These are phyloP conservation scores for Teleiodes luculella DNA, from an alignment of 2,888 invertebrate genomes.

Conservation along the genomic window DNA sequence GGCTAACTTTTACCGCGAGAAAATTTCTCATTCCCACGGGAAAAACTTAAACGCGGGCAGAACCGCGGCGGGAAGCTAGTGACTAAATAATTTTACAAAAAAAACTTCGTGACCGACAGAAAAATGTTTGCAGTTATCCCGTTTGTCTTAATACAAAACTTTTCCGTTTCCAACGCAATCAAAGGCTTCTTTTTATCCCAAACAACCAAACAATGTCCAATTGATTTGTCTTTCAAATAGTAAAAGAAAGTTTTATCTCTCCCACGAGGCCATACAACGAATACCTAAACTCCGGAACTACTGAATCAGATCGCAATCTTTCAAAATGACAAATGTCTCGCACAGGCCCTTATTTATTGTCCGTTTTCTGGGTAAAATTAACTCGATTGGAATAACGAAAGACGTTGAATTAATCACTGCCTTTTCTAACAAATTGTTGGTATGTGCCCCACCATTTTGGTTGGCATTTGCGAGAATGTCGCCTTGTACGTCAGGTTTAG, in stretches of 20 bases:
- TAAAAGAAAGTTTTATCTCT: conserved; percentile 27
- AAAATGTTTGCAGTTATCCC: too few species aligned
- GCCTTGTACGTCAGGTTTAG: not conserved
- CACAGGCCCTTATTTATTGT: conserved; percentile 54
- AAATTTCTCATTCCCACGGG: too few species aligned
- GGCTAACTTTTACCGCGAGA: too few species aligned
- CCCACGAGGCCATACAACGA: conserved; percentile 1
- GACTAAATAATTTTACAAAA: too few species aligned
- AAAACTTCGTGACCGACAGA: too few species aligned
- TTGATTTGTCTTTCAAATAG: conserved; percentile 1
- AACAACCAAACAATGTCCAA: too few species aligned
- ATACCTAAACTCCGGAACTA: conserved; percentile 40
- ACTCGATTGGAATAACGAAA: conserved; percentile 64
- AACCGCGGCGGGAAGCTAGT: too few species aligned
- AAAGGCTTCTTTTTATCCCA: not conserved
- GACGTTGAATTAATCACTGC: conserved; percentile 62
- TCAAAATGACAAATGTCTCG: conserved; percentile 61
- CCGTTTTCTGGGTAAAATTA: conserved; percentile 57
- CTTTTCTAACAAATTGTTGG: conserved; percentile 61
- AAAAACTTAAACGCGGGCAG: too few species aligned
- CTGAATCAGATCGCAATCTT: conserved; percentile 64
- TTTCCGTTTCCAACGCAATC: not conserved
- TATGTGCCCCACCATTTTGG: conserved; percentile 44
- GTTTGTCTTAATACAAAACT: too few species aligned
- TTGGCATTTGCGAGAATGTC: conserved; percentile 12